Base-by-base conservation (phyloP, 2,797 vertebrate genomes). In the Molossus molossus region DNA sequence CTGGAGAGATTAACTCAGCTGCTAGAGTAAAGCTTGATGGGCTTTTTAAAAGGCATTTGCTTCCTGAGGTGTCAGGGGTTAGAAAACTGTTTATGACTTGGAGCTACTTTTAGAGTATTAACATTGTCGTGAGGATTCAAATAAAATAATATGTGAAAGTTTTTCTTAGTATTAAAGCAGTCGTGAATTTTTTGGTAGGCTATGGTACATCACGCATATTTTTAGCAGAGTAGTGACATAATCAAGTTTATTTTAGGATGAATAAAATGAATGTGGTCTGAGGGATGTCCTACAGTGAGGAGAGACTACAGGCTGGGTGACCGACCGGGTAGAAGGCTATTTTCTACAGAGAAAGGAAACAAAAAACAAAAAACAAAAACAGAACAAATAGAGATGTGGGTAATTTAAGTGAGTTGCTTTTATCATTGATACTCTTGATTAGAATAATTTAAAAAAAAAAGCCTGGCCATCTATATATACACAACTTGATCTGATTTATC, bases 111-210 rank as follows among this genome's bases (percentile, higher is more conserved):
- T 37, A 79, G 20, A 27, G 10, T 75, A 48, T 57, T 50, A 84
- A 90, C 57, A 76, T 45, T 90, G 45, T 81, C 67, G 17, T 80
- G 17, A 91, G n/a, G n/a, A 69, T 92, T 80, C 73, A 55, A 58
- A 23, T 83, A 14, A 89, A 64, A 45, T 65, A 53, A n/a, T 27
- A 65, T 45, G 14, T 94, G 70, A 73, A 87, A 48, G 8, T 37
- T 76, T 40, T 72, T 80, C 76, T 33, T 40, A 87, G 87, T 57
- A 33, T 40, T 64, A 95, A 94, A 80, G 33, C 8, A 82, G 40
- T 23, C n/a, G 21, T 84, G 50, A 40, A 58, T 55, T 37, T 82
- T 69, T 83, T 9, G 21, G 40, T 72, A 87, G 55, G 11, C 50
- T 82, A 87, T 45, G 15, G 11, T 10, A 27, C 40, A 72, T 83